phyloP scores from a whole-genome alignment of 2,888 invertebrate genomes.

The Drosophila conformis region DNA sequence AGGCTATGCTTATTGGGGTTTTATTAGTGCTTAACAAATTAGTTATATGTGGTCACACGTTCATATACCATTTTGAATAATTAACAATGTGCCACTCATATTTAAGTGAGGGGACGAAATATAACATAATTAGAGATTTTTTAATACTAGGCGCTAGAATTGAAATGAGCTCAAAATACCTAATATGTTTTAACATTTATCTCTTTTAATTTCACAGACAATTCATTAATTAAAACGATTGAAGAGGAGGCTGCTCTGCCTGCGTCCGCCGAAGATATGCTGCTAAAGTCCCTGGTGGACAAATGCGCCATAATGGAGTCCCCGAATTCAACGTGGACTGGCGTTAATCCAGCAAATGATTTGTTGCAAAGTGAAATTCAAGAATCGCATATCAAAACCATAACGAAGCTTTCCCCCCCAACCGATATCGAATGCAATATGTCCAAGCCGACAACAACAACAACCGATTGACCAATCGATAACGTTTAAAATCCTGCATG shows the following conservation, averaged over 20 bases:
- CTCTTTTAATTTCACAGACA: not conserved
- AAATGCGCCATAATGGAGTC: not conserved
- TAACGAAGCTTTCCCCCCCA: not conserved
- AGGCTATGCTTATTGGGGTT: not conserved
- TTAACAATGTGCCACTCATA: not conserved
- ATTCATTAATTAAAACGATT: not conserved
- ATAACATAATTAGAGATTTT: not conserved
- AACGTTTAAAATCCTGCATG: not conserved
- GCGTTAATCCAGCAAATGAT: conserved; percentile 6
- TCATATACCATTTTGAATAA: not conserved
- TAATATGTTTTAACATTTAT: not conserved
- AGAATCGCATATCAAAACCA: conserved; percentile 15
- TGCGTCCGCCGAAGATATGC: not conserved
- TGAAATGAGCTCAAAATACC: not conserved
- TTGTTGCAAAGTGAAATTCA: conserved; percentile 9
- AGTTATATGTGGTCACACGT: too few relatives aligned
- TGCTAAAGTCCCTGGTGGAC: not conserved
- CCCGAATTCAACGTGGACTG: not conserved
- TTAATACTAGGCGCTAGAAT: not conserved
- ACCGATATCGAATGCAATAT: not conserved
- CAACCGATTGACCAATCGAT: not conserved
- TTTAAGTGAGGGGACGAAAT: not conserved
- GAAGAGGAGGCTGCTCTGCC: not conserved
- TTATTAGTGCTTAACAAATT: not conserved
- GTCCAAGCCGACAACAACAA: not conserved